These are phyloP conservation scores for Xylocopa sonorina DNA, from an alignment of 1,140 invertebrate species.

Conservation along the genomic window DNA sequence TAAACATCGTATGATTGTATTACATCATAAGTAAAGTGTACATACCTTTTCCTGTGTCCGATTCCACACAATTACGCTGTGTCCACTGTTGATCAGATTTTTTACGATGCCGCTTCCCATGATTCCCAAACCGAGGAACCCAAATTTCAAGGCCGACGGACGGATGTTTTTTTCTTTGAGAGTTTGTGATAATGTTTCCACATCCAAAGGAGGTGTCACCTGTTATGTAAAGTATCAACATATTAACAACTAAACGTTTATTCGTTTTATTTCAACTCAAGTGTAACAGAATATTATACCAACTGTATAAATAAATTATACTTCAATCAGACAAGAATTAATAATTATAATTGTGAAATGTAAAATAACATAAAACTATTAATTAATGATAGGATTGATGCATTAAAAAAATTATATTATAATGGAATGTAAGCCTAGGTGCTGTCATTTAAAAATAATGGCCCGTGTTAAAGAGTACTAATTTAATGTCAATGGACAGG, in stretches of 20 bases:
- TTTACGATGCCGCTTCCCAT: constrained; percentile 98
- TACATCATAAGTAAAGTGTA: constrained; percentile 62
- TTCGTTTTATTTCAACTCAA: not conserved
- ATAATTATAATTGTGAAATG: too few relatives aligned
- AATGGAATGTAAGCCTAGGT: not conserved
- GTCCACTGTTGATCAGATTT: constrained; percentile 96
- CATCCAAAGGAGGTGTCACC: constrained; percentile 89
- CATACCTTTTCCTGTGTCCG: constrained; percentile 95
- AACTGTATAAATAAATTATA: not conserved
- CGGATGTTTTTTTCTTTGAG: constrained; percentile 93
- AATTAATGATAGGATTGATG: not conserved
- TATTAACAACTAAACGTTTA: constrained; percentile 11
- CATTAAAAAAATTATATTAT: not conserved
- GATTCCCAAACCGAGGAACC: constrained; percentile 96
- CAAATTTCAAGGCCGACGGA: constrained; percentile 93
- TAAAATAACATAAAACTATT: not conserved
- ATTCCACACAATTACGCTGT: constrained; percentile 97
- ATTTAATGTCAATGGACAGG: not conserved
- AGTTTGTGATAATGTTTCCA: constrained; percentile 89
- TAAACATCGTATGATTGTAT: not conserved
- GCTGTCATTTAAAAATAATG: not conserved
- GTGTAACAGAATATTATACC: not conserved
- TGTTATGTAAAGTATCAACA: constrained; percentile 71
- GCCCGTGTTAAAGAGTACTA: not conserved
- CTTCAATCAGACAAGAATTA: too few relatives aligned